Evolutionary conservation across 1,140 invertebrate species (phyloP).

Genomic region (Drosophila rhopaloa): DNA sequence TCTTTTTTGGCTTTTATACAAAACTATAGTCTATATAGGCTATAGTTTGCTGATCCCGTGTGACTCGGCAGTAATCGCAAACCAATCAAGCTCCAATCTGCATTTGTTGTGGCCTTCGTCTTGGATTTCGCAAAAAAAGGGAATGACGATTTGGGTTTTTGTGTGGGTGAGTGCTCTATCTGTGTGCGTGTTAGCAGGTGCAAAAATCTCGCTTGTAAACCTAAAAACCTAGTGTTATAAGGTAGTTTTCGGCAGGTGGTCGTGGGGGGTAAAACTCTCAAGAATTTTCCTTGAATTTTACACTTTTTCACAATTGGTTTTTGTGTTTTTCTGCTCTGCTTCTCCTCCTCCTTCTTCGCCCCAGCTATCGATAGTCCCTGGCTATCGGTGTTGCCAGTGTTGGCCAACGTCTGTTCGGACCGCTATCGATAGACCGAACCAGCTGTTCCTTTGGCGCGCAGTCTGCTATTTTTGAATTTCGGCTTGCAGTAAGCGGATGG

Average conservation of each 20-base stretch:
- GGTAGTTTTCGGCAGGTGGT: conserved; percentile 48
- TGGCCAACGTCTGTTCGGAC: background rate
- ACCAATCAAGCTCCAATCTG: conserved; percentile 24
- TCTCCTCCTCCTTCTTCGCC: conserved; percentile 46
- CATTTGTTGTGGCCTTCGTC: conserved; percentile 66
- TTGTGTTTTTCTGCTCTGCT: conserved; percentile 54
- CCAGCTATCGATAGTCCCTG: conserved; percentile 22
- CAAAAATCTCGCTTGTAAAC: conserved; percentile 37
- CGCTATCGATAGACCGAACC: background rate
- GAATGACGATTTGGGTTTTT: conserved; percentile 9
- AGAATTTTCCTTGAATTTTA: conserved; percentile 51
- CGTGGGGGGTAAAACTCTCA: conserved; percentile 16
- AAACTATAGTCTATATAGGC: background rate
- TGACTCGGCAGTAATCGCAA: conserved; percentile 55
- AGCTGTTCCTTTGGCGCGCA: conserved; percentile 7
- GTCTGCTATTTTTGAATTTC: conserved; percentile 1
- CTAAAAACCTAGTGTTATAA: conserved; percentile 17
- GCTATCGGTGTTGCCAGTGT: background rate
- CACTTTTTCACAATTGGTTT: conserved; percentile 74
- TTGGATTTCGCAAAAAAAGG: conserved; percentile 68
- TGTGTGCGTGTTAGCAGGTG: conserved; percentile 4
- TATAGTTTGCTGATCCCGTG: conserved; percentile 56
- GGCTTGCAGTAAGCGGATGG: background rate
- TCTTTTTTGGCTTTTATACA: background rate
- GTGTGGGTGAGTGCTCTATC: conserved; percentile 7